Evolutionary conservation across 2,888 invertebrate species (phyloP), one percentile per base, ranked within the genome.

Genomic region (Mimas tiliae): DNA sequence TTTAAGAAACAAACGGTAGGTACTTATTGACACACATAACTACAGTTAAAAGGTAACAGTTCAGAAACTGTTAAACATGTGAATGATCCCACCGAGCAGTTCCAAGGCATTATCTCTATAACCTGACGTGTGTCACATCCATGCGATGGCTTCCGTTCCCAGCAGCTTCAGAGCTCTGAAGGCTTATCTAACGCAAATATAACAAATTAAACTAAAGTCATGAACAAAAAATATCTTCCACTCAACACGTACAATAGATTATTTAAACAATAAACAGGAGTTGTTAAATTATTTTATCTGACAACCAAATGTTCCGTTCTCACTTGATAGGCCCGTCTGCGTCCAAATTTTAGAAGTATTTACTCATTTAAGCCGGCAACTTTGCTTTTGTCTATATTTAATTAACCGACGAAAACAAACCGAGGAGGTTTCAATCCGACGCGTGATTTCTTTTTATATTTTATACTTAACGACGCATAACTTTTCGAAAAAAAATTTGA

Each of bases 151-250:
- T 90, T 91, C 91, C 91, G 91, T 90, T 91, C 91, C 87, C 90
- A 91, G 82, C n/a, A n/a, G n/a, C n/a, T n/a, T n/a, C n/a, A n/a
- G n/a, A n/a, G n/a, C 83, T 76, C 72, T 68, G 27, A 62, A 67
- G 62, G 78, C 81, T 91, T 91, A 91, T 91, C 91, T 90, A 73
- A 75, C 69, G 74, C 86, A 91, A 91, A 91, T 91, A 89, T 89
- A 85, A 90, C 88, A 87, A 87, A 87, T 88, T 86, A 84, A 85
- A 87, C 83, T 79, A 78, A 79, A 79, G 78, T 75, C 74, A 73
- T 77, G 72, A 76, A 76, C 81, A 77, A 71, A 74, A 78, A 78
- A 78, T 77, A 77, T 75, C 73, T 75, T 74, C 81, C 73, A 79
- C 76, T 80, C 65, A 65, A 55, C 69, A 68, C 62, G 52, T 69